Evolutionary conservation across 2,797 vertebrate genomes (phyloP).

Genomic region (Schizopygopsis malacanthus): DNA sequence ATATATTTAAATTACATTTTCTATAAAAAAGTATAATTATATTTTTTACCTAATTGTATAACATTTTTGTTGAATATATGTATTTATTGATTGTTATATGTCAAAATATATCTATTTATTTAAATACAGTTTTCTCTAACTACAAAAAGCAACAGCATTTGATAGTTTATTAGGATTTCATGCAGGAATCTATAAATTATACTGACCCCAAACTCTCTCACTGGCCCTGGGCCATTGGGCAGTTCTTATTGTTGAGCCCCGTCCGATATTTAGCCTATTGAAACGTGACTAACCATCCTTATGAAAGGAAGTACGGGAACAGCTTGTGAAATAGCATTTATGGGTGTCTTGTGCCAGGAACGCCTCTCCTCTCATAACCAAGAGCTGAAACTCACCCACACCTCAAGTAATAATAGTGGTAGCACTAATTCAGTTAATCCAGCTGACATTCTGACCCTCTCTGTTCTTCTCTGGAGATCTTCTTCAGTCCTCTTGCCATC

Average conservation of each 20-base stretch:
- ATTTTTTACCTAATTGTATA: too few species aligned
- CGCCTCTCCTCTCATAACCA: constrained; percentile 31
- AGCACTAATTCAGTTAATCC: constrained; percentile 49
- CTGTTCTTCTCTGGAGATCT: constrained; percentile 16
- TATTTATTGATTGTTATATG: not conserved
- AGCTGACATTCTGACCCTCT: constrained; percentile 31
- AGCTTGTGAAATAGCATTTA: constrained; percentile 26
- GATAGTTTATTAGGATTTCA: not conserved
- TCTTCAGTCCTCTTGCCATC: not conserved
- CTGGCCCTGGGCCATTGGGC: not conserved
- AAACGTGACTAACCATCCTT: constrained; percentile 17
- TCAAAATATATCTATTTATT: too few species aligned
- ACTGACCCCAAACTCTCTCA: not conserved
- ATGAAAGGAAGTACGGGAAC: constrained; percentile 28
- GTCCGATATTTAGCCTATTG: constrained; percentile 8
- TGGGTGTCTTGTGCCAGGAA: constrained; percentile 29
- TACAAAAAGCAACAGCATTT: not conserved
- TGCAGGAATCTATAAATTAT: not conserved
- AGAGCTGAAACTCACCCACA: constrained; percentile 26
- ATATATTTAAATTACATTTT: too few species aligned
- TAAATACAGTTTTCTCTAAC: too few species aligned
- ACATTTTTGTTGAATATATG: not conserved
- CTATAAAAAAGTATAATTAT: too few species aligned
- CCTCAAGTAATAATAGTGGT: constrained; percentile 45
- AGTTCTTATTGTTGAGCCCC: not conserved